Percentiles rank a stretch among this genome's conserved stretches.
Evolutionary conservation across 2,888 invertebrate genomes (phyloP).

Genomic region (Crematogaster levior): DNA sequence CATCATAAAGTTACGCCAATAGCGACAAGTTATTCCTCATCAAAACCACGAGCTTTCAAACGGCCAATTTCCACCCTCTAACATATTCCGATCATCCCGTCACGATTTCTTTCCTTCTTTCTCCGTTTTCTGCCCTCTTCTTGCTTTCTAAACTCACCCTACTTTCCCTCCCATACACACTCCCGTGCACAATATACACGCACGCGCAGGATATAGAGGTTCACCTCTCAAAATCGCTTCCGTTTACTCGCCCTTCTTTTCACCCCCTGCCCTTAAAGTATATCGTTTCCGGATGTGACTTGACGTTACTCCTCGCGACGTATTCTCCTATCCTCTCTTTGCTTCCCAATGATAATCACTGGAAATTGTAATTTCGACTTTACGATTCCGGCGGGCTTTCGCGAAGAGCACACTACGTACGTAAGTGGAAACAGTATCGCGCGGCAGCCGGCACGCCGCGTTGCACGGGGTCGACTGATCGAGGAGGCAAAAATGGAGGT

Average conservation of each 20-base stretch:
- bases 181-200: conserved; percentile 44
- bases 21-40: conserved; percentile 7
- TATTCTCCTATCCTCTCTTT: neutral
- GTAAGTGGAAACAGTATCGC: conserved; percentile 65
- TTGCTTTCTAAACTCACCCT: conserved; percentile 19
- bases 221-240: conserved; percentile 51
- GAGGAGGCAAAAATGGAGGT: conserved; percentile 74
- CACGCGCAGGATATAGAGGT: conserved; percentile 46
- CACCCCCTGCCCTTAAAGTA: conserved; percentile 16
- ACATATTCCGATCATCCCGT: conserved; percentile 25
- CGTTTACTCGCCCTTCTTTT: conserved; percentile 46
- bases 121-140: neutral
- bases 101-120: conserved; percentile 31
- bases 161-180: conserved; percentile 51
- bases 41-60: conserved; percentile 9
- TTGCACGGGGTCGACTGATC: conserved; percentile 85
- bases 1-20: conserved; percentile 18
- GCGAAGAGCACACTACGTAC: conserved; percentile 25
- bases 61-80: conserved; percentile 26
- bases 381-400: conserved; percentile 32
- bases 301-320: neutral
- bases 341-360: neutral
- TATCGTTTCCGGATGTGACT: neutral
- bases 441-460: conserved; percentile 85
- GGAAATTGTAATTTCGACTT: conserved; percentile 11